These are phyloP conservation scores for Eledone cirrhosa DNA, from an alignment of 2,888 invertebrate genomes.

Conservation along the genomic window DNA sequence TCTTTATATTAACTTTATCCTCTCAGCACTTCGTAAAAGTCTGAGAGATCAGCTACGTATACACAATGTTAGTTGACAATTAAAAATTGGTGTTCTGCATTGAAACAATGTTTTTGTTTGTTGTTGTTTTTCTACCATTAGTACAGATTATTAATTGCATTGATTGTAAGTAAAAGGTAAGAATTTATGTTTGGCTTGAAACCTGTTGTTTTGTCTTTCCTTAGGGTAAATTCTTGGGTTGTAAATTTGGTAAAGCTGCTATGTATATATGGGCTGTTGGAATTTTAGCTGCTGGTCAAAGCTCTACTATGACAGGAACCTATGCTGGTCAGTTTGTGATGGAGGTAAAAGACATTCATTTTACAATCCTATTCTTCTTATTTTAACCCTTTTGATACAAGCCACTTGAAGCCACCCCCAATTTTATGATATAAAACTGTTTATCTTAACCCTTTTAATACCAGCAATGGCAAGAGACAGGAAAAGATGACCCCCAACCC, in stretches of 20 bases:
- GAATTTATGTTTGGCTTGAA: background rate
- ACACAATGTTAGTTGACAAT: no score
- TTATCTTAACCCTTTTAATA: no score
- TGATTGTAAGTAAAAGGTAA: background rate
- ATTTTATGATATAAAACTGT: no score
- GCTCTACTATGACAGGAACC: slow-evolving; percentile 80
- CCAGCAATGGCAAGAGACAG: no score
- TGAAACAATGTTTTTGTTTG: background rate
- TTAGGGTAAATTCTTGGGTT: slow-evolving; percentile 71
- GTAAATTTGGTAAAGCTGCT: slow-evolving; percentile 79
- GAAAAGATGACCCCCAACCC: no score
- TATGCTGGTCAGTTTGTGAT: slow-evolving; percentile 89
- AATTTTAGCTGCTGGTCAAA: slow-evolving; percentile 83
- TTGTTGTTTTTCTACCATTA: background rate
- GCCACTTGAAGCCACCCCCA: no score
- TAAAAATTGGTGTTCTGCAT: no score
- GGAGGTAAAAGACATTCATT: slow-evolving; percentile 71
- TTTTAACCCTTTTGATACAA: no score
- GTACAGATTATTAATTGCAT: background rate
- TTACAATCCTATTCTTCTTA: no score
- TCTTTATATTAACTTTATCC: no score
- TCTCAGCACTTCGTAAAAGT: no score
- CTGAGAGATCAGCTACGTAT: no score
- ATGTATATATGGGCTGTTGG: slow-evolving; percentile 89
- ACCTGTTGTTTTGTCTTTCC: background rate